These are phyloP conservation scores for Centropus unirufus DNA, from an alignment of 2,113 vertebrate genomes.

Conservation along the genomic window DNA sequence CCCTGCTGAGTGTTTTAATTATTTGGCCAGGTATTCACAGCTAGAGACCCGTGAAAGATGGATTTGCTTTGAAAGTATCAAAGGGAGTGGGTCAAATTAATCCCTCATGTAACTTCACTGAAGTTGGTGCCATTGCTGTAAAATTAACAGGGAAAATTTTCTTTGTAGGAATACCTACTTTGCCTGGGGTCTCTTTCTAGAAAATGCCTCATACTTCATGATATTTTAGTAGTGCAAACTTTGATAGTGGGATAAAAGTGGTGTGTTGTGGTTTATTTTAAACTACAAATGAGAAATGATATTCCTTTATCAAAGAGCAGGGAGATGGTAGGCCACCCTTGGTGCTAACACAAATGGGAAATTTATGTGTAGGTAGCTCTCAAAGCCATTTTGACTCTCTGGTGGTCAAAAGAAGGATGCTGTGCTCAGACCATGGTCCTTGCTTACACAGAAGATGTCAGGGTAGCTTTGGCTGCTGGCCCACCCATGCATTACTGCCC, in stretches of 20 bases:
- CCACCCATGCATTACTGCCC: rapidly evolving
- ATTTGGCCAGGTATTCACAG: slow-evolving; percentile 5
- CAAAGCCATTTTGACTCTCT: rapidly evolving
- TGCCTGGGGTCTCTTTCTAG: not conserved
- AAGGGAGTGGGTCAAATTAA: not conserved
- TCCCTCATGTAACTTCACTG: not conserved
- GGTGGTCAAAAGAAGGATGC: not conserved
- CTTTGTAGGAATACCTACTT: not conserved
- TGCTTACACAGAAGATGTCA: rapidly evolving
- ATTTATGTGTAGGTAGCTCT: rapidly evolving
- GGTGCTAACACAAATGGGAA: not conserved
- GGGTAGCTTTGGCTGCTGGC: not conserved
- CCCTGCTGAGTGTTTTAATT: slow-evolving; percentile 18
- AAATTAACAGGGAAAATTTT: not conserved
- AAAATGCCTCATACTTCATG: not conserved
- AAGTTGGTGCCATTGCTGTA: not conserved
- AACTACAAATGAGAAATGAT: too few species aligned
- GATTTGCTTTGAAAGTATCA: not conserved
- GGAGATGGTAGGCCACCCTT: not conserved
- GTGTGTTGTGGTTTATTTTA: not conserved
- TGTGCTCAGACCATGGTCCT: rapidly evolving
- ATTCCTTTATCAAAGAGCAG: not conserved
- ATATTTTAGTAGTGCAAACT: not conserved
- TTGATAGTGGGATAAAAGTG: not conserved
- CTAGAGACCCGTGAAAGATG: not conserved